phyloP scores from a whole-genome alignment of 2,888 invertebrate species.

The Xestobium rufovillosum region DNA sequence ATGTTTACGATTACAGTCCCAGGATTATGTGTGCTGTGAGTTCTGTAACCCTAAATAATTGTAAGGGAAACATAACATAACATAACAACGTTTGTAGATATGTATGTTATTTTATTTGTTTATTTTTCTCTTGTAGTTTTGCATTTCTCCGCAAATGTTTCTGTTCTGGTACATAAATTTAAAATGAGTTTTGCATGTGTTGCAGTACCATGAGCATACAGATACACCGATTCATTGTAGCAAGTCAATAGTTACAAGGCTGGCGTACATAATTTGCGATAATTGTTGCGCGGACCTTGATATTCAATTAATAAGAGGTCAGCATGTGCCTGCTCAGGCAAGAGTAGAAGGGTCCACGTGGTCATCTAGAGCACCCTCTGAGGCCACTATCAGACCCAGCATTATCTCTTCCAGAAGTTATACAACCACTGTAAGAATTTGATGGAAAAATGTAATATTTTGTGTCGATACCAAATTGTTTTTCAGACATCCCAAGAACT shows the following conservation, averaged over 20 bases:
- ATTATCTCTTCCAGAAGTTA: background rate
- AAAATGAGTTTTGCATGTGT: constrained; percentile 7
- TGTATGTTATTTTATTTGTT: too few relatives aligned
- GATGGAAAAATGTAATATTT: background rate
- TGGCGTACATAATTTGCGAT: constrained; percentile 44
- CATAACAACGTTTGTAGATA: too few relatives aligned
- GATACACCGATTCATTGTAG: constrained; percentile 39
- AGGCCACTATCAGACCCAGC: too few relatives aligned
- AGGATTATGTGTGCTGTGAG: constrained; percentile 40
- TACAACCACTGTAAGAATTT: background rate
- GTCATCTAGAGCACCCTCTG: background rate
- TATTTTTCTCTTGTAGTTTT: too few relatives aligned
- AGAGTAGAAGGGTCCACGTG: constrained; percentile 11
- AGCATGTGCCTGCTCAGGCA: constrained; percentile 39
- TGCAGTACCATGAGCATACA: constrained; percentile 41
- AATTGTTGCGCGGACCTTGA: constrained; percentile 42
- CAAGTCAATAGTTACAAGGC: constrained; percentile 41
- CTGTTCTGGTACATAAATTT: background rate
- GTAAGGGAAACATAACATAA: too few relatives aligned
- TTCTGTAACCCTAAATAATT: constrained; percentile 5
- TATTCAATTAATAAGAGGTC: constrained; percentile 38
- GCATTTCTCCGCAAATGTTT: background rate
- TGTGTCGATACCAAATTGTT: too few relatives aligned
- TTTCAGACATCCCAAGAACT: too few relatives aligned
- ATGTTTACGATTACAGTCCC: constrained; percentile 32